Conservation (phyloP, 2,888 invertebrate species). For the Masnerella sp. region DNA sequence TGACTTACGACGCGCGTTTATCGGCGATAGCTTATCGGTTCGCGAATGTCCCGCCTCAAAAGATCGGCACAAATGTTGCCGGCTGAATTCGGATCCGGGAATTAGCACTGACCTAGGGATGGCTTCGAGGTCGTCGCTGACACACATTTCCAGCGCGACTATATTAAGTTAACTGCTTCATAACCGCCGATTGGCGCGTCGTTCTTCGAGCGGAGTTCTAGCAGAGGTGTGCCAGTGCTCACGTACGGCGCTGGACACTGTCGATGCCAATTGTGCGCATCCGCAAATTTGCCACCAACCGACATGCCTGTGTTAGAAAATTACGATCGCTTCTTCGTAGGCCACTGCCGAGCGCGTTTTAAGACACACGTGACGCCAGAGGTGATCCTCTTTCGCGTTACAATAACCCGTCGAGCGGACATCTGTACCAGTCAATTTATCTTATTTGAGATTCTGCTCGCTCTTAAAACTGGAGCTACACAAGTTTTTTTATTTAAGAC, state of each 20-base stretch:
- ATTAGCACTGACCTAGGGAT: slow-evolving; percentile 76
- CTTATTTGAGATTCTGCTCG: too few species aligned
- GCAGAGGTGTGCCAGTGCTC: slow-evolving; percentile 50
- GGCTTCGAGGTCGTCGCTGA: slow-evolving; percentile 73
- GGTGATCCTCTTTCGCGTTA: slow-evolving; percentile 23
- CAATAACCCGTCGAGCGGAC: too few species aligned
- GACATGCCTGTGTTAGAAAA: slow-evolving; percentile 74
- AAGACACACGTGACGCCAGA: slow-evolving; percentile 62
- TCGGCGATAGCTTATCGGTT: slow-evolving; percentile 42
- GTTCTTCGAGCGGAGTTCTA: slow-evolving; percentile 27
- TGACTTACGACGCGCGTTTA: slow-evolving; percentile 45
- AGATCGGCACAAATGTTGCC: slow-evolving; percentile 34
- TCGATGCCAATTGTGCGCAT: slow-evolving; percentile 76
- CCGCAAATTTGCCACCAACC: slow-evolving; percentile 77
- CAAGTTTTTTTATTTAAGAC: too few species aligned
- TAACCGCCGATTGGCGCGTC: slow-evolving; percentile 70
- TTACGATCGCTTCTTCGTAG: slow-evolving; percentile 64
- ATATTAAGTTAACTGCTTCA: slow-evolving; percentile 74
- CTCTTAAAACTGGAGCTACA: too few species aligned
- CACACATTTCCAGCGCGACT: slow-evolving; percentile 71
- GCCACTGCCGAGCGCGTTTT: slow-evolving; percentile 59
- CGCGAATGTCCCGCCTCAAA: slow-evolving; percentile 28
- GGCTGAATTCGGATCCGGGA: slow-evolving; percentile 53
- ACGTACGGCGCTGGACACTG: slow-evolving; percentile 52
- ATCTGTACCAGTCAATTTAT: too few species aligned